Base-by-base conservation (phyloP, 2,888 invertebrate genomes). In the Rotaria sp. region DNA sequence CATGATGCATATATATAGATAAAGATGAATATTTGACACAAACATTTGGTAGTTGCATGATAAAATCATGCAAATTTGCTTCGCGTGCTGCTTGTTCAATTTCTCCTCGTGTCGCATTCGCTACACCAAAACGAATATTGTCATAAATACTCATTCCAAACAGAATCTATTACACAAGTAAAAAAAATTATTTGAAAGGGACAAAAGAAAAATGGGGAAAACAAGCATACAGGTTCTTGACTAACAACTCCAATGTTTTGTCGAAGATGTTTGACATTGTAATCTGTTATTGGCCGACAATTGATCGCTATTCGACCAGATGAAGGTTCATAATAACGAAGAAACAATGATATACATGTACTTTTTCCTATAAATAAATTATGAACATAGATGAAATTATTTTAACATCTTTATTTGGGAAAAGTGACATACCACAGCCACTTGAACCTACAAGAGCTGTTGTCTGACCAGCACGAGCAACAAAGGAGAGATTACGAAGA, bases 381-480 rank as follows among this genome's bases (percentile, higher is more conserved):
- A 59, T n/a, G 13, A 52, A 52, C 1, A 3, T 21, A 21, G 21
- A 3, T 52, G 1, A 13, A 21, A 5, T 2, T 21, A 52, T 1
- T 21, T 21, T 21, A 52, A 3, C 21, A 15, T 18, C 2, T 52
- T 52, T 8, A 18, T 1, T 59, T n/a, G 1, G 26, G 8, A 57
- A 45, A 48, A 48, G n/a, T n/a, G 3, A 59, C n/a, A n/a, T 59
- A 59, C 57, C 57, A 13, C 57, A 96, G 10, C 98, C 98, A 1
- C 97, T 97, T 26, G 97, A 97, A 84, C 99, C 99, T 38, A 99
- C 97, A 89, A 99, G 95, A 3, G 97, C 99, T 84, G 97, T 94
- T 92, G 97, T 98, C 92, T 96, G 95, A 1, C 98, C 98, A 57
- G 96, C 94, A 4, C 95, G 94, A 88, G 99, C 96, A 5, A 92